These are phyloP conservation scores for Pyrochroa serraticornis DNA, from an alignment of 2,888 invertebrate species.

Conservation along the genomic window DNA sequence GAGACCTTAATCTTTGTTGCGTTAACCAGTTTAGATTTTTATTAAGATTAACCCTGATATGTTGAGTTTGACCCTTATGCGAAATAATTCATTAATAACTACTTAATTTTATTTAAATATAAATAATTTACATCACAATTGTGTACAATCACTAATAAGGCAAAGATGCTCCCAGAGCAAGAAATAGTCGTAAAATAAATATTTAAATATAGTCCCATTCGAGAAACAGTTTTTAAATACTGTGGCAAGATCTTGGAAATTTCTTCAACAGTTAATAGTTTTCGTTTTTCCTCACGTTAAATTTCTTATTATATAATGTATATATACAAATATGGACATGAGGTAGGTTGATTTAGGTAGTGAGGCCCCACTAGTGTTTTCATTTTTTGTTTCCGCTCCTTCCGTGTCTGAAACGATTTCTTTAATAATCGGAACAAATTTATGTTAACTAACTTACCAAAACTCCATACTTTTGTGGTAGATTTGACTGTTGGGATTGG, in stretches of 20 bases:
- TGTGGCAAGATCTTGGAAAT: slow-evolving; percentile 19
- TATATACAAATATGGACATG: slow-evolving; percentile 17
- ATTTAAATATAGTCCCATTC: slow-evolving; percentile 1
- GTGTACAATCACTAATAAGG: slow-evolving; percentile 37
- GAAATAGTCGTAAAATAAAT: slow-evolving; percentile 19
- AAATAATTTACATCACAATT: slow-evolving; percentile 43
- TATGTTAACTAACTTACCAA: slow-evolving; percentile 21
- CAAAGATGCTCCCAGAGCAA: slow-evolving; percentile 33
- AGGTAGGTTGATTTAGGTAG: slow-evolving; percentile 7
- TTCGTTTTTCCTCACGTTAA: slow-evolving; percentile 12
- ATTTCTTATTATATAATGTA: background rate
- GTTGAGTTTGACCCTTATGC: background rate
- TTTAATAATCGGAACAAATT: background rate
- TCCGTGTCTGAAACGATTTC: slow-evolving; percentile 9
- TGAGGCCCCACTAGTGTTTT: slow-evolving; percentile 15
- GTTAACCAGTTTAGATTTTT: no score
- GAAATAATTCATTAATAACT: slow-evolving; percentile 29
- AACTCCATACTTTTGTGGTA: slow-evolving; percentile 46
- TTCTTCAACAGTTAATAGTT: slow-evolving; percentile 9
- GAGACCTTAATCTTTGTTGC: no score
- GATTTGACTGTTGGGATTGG: slow-evolving; percentile 27
- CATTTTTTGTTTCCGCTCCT: slow-evolving; percentile 25
- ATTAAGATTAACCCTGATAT: no score
- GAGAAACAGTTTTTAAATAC: slow-evolving; percentile 12
- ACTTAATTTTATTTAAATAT: slow-evolving; percentile 35